Conservation (phyloP, 2,113 vertebrate species). For the Numida meleagris region DNA sequence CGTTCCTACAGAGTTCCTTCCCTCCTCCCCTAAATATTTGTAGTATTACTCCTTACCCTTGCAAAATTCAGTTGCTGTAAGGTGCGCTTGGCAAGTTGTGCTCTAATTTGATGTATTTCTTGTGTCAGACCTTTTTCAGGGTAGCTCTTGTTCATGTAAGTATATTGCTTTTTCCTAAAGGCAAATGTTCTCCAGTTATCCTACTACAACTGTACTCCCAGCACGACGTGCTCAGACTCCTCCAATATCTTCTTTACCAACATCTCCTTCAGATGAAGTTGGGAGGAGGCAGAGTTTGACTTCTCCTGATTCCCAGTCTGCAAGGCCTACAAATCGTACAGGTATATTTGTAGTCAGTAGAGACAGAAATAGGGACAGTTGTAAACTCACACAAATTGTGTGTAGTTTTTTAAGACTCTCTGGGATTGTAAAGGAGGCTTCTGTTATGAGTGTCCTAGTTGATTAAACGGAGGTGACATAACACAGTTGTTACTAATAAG, state of each 20-base stretch:
- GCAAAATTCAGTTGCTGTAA: not conserved
- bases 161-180: conserved; percentile 69
- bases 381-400: not conserved
- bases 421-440: not conserved
- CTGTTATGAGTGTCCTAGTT: not conserved
- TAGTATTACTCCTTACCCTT: not conserved
- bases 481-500: not conserved
- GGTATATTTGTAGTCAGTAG: conserved; percentile 59
- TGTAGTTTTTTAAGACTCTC: not conserved
- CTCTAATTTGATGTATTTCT: not conserved
- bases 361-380: not conserved
- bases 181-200: conserved; percentile 99
- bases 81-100: not conserved
- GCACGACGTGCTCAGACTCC: conserved; percentile 94
- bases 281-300: conserved; percentile 94
- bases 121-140: not conserved
- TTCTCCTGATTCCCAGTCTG: conserved; percentile 93
- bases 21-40: accelerated
- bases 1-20: not conserved
- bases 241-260: conserved; percentile 93
- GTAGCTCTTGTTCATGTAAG: not conserved
- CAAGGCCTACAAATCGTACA: conserved; percentile 87
- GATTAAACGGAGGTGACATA: not conserved
- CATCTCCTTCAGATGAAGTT: conserved; percentile 94
- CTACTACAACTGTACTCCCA: conserved; percentile 91